Evolutionary conservation across 1,140 invertebrate species (phyloP).

Genomic region (Stenopsyche tienmushanensis): DNA sequence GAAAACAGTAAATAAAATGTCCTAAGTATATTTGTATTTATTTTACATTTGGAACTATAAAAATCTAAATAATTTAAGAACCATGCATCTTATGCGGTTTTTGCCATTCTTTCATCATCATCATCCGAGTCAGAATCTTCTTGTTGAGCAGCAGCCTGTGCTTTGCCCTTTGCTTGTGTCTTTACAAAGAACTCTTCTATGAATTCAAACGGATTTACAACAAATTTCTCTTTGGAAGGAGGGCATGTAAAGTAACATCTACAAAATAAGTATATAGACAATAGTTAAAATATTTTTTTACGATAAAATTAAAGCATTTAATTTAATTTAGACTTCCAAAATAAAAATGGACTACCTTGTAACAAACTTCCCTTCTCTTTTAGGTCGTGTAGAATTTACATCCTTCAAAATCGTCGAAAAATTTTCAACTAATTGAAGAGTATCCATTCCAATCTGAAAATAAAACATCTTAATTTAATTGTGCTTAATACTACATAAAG

Average conservation of each 20-base stretch:
- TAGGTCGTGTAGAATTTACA: slow-evolving; percentile 61
- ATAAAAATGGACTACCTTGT: slow-evolving; percentile 55
- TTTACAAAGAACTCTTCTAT: slow-evolving; percentile 45
- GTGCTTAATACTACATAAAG: too few relatives aligned
- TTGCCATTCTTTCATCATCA: slow-evolving; percentile 12
- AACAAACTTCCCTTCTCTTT: slow-evolving; percentile 65
- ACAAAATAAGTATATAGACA: slow-evolving; percentile 38
- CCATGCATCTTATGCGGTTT: too few relatives aligned
- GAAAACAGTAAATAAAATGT: too few relatives aligned
- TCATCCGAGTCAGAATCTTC: slow-evolving; percentile 43
- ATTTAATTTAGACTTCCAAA: background rate
- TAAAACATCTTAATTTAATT: slow-evolving; percentile 20
- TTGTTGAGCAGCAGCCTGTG: slow-evolving; percentile 36
- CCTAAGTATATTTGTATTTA: too few relatives aligned
- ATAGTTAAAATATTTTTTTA: background rate
- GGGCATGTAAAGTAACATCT: slow-evolving; percentile 56
- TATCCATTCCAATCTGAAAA: slow-evolving; percentile 71
- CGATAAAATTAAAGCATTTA: background rate
- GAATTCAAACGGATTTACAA: slow-evolving; percentile 64
- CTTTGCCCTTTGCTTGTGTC: slow-evolving; percentile 29
- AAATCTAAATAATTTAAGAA: too few relatives aligned
- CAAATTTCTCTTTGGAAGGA: slow-evolving; percentile 64
- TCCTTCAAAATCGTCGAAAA: slow-evolving; percentile 64
- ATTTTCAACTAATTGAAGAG: slow-evolving; percentile 69
- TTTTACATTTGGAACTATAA: too few relatives aligned